phyloP scores from a whole-genome alignment of 2,113 vertebrate genomes.

The Leucosticte australis region DNA sequence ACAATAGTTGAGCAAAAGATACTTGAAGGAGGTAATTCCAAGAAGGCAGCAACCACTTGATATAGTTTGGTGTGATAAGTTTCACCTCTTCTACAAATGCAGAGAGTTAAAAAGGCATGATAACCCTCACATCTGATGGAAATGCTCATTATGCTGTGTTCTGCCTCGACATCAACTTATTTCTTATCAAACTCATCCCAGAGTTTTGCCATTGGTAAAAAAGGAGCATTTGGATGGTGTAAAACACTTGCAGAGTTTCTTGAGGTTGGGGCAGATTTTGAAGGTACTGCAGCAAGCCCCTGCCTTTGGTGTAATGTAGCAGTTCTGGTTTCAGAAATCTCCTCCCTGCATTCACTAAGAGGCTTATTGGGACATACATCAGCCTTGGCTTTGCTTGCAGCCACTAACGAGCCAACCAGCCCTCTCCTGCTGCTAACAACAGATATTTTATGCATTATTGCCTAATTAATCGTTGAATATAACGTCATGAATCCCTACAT shows the following conservation, averaged over 20 bases:
- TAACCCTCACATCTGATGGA: not conserved
- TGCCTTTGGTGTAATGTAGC: not conserved
- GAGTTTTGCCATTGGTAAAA: slow-evolving; percentile 45
- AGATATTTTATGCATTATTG: slow-evolving; percentile 57
- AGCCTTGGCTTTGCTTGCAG: slow-evolving; percentile 35
- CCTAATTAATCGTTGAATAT: slow-evolving; percentile 60
- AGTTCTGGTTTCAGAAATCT: slow-evolving; percentile 28
- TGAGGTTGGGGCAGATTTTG: not conserved
- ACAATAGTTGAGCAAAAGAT: not conserved
- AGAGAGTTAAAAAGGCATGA: not conserved
- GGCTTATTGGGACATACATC: slow-evolving; percentile 50
- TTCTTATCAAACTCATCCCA: slow-evolving; percentile 41
- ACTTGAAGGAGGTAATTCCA: not conserved
- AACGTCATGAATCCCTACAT: slow-evolving; percentile 11
- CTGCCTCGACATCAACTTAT: not conserved
- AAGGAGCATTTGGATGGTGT: not conserved
- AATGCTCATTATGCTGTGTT: not conserved
- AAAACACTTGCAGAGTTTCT: not conserved
- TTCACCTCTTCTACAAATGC: not conserved
- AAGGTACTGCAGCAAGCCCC: slow-evolving; percentile 14
- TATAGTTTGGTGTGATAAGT: not conserved
- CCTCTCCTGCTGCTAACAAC: slow-evolving; percentile 35
- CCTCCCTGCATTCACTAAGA: slow-evolving; percentile 41
- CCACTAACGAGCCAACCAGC: slow-evolving; percentile 47
- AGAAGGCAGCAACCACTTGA: not conserved